Evolutionary conservation across 2,113 vertebrate species (phyloP), one percentile per base, ranked within the genome.

Genomic region (Xenopus laevis): DNA sequence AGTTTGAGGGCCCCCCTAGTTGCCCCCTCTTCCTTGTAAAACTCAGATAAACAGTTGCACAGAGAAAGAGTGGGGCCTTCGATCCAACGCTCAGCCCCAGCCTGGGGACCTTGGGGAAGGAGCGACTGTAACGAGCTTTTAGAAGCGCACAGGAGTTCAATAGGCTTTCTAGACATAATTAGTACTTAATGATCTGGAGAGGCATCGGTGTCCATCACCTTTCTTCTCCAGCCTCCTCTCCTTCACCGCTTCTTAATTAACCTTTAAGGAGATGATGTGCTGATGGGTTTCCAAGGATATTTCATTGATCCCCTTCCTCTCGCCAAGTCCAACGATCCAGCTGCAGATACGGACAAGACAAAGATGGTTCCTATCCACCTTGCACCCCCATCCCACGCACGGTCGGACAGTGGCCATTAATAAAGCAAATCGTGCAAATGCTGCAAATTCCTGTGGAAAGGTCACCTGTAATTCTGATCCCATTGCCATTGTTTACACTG

Each of bases 141-240:
- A 86, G 75, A 79, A 88, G 85, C 89, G 86, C 86, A 86, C 83
- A 21, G 80, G 87, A 86, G 82, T 86, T 88, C 83, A 65, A 89
- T 86, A 90, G 86, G 87, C 86, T 92, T 89, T 90, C 89, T 83
- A 90, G 87, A 93, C 87, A 87, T 91, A 92, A 92, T 93, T 93
- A 92, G 89, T 91, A 91, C 90, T 92, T 93, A 92, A 93, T 92
- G 91, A 91, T 89, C 90, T 90, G 89, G 82, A 89, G 89, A 92
- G 86, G 85, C 82, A 78, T 73, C 47, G 68, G 82, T 88, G 82
- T 89, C 89, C 84, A 79, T 89, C 88, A 84, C 86, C 85, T 59
- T 80, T 78, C 16, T 68, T 77, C 84, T 87, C 80, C 70, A 78
- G 73, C 82, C 86, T 79, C 83, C 69, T 78, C 84, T 90, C 81